Percentiles rank a stretch among this genome's conserved stretches.
These are phyloP conservation scores for Nomada ruficornis DNA, from an alignment of 2,888 invertebrate species.

Conservation along the genomic window DNA sequence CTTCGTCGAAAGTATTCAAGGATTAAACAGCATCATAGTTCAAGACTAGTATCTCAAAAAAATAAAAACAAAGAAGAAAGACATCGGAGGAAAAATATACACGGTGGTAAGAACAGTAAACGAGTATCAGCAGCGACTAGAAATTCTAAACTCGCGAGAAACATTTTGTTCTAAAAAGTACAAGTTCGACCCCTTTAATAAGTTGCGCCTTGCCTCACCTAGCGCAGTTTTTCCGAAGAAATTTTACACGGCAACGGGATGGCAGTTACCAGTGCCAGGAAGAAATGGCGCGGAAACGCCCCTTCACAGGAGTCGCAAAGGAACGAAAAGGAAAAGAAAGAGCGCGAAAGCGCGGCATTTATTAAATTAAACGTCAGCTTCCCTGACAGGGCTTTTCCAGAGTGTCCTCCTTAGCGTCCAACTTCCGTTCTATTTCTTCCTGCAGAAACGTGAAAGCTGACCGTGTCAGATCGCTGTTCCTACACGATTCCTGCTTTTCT, in stretches of 20 bases:
- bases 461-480: conserved; percentile 44
- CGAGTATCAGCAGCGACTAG: conserved; percentile 24
- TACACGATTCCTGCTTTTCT: conserved; percentile 26
- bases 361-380: conserved; percentile 74
- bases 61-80: background rate
- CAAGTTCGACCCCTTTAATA: conserved; percentile 71
- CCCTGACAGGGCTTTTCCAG: conserved; percentile 65
- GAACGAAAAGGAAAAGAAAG: conserved; percentile 49
- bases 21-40: conserved; percentile 5
- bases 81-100: background rate
- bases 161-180: conserved; percentile 55
- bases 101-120: conserved; percentile 3
- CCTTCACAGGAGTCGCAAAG: conserved; percentile 42
- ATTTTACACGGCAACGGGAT: conserved; percentile 69
- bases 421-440: conserved; percentile 60
- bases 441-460: conserved; percentile 50
- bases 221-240: conserved; percentile 68
- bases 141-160: conserved; percentile 69
- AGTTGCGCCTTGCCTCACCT: conserved; percentile 49
- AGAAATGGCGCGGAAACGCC: conserved; percentile 70
- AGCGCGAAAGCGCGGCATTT: conserved; percentile 64
- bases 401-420: conserved; percentile 61
- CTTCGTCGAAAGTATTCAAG: background rate
- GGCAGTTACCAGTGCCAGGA: conserved; percentile 44
- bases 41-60: background rate